Evolutionary conservation across 2,113 vertebrate species (phyloP).

Genomic region (Bufo bufo): DNA sequence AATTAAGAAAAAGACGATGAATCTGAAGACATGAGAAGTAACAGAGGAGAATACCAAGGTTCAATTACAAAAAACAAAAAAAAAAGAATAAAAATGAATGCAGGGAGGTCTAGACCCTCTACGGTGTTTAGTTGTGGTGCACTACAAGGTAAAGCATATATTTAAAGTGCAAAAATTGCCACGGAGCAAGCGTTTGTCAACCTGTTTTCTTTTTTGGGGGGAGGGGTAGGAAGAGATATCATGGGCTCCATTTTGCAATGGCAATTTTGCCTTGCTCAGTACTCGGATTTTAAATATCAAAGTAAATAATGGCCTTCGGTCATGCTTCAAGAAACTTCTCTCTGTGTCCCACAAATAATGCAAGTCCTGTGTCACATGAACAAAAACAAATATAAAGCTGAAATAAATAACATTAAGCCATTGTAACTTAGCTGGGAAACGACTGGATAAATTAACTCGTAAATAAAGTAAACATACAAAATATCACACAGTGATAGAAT

Average conservation of each 20-base stretch:
- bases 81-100: neutral
- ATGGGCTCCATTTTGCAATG: neutral
- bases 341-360: slow-evolving; percentile 13
- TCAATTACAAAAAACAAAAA: neutral
- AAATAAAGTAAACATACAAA: slow-evolving; percentile 95
- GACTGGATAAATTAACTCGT: slow-evolving; percentile 88
- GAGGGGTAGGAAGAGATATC: no score
- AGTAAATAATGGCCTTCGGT: neutral
- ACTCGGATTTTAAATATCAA: slow-evolving; percentile 21
- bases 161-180: neutral
- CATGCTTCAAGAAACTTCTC: neutral
- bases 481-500: slow-evolving; percentile 97
- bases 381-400: slow-evolving; percentile 74
- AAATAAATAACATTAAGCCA: slow-evolving; percentile 91
- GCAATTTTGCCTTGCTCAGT: neutral
- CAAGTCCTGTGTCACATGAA: slow-evolving; percentile 74
- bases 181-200: neutral
- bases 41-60: neutral
- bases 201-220: neutral
- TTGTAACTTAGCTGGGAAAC: slow-evolving; percentile 83
- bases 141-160: neutral
- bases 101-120: no score
- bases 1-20: slow-evolving; percentile 58
- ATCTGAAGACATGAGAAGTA: neutral
- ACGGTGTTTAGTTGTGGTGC: neutral